phyloP scores from a whole-genome alignment of 2,797 vertebrate genomes.

The Acrossocheilus fasciatus region DNA sequence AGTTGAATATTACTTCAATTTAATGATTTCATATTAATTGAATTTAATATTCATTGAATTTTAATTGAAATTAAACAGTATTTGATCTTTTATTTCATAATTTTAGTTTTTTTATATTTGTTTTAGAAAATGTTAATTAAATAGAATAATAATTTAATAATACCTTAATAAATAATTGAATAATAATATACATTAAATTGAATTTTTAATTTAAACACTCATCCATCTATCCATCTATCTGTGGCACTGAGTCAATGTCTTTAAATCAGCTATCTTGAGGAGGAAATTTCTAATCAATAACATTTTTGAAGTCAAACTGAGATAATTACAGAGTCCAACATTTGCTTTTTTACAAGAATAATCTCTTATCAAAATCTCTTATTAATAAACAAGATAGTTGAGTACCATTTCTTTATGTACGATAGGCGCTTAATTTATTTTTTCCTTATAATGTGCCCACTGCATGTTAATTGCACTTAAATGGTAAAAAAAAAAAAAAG shows the following conservation, averaged over 20 bases:
- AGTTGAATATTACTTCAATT: too few relatives aligned
- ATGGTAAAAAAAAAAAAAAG: not conserved
- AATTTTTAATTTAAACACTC: not conserved
- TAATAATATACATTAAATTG: not conserved
- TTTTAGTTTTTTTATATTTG: too few relatives aligned
- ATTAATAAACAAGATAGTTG: not conserved
- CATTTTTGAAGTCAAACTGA: not conserved
- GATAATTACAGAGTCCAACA: not conserved
- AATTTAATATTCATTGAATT: too few relatives aligned
- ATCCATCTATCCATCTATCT: not conserved
- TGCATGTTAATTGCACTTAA: not conserved
- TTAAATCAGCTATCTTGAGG: not conserved
- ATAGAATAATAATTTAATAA: not conserved
- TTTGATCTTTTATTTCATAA: too few relatives aligned
- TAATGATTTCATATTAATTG: too few relatives aligned
- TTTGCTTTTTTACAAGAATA: not conserved
- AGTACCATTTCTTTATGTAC: not conserved
- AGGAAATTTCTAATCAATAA: not conserved
- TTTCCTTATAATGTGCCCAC: not conserved
- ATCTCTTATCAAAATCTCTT: not conserved
- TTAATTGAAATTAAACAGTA: too few relatives aligned
- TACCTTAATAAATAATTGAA: not conserved
- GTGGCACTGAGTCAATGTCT: not conserved
- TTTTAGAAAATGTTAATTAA: too few relatives aligned
- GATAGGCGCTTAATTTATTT: not conserved